phyloP scores from a whole-genome alignment of 64 coral and sea anemone genomes.

The Exaiptasia diaphana region DNA sequence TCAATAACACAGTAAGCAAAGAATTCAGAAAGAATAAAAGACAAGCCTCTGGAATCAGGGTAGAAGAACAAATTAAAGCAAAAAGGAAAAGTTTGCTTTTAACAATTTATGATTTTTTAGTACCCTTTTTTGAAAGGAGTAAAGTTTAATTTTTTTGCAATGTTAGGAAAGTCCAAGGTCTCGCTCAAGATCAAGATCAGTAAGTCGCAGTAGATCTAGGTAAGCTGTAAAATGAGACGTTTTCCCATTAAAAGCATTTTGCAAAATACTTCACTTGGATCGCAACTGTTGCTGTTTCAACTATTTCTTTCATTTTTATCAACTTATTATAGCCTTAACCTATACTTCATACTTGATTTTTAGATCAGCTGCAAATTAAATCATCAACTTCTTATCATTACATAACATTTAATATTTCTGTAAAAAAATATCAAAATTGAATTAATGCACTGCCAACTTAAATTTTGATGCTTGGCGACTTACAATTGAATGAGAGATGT shows the following conservation, averaged over 20 bases:
- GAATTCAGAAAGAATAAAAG: neutral
- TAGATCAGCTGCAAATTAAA: no score
- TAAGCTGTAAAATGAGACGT: neutral
- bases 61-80: no score
- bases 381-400: no score
- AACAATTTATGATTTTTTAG: no score
- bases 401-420: neutral
- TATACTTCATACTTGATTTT: no score
- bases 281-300: no score
- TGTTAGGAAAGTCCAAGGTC: slow-evolving; percentile 73
- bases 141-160: neutral
- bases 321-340: no score
- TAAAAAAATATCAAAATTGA: neutral
- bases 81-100: no score
- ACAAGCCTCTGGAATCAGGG: no score
- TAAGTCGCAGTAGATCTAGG: slow-evolving; percentile 16
- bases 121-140: neutral
- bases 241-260: neutral
- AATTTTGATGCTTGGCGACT: neutral
- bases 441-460: neutral
- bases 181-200: slow-evolving; percentile 45
- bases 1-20: no score
- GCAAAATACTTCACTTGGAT: no score
- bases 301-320: no score
- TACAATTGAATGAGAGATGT: neutral